phyloP scores from a whole-genome alignment of 2,888 invertebrate species.

The Phytoseiulus persimilis region DNA sequence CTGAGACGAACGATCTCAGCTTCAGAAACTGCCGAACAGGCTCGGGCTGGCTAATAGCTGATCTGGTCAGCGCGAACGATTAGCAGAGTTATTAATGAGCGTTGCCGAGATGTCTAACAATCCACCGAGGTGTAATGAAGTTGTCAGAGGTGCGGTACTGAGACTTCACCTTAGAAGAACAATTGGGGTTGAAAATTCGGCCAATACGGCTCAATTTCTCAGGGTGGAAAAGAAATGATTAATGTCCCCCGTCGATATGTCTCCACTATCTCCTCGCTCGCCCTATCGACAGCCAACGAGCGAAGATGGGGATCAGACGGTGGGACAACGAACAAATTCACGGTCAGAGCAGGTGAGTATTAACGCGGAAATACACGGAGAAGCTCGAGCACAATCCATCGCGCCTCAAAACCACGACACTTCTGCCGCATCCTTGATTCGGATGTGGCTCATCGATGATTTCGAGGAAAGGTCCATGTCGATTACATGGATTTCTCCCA shows the following conservation, averaged over 20 bases:
- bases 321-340: no score
- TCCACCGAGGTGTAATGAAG: neutral
- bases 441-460: no score
- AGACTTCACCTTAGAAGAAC: conserved; percentile 5
- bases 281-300: neutral
- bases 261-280: neutral
- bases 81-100: neutral
- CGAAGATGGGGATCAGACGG: no score
- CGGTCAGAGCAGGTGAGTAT: no score
- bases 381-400: no score
- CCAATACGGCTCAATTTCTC: neutral
- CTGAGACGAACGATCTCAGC: neutral
- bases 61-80: neutral
- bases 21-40: neutral
- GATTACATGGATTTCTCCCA: no score
- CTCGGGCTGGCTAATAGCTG: neutral
- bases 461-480: no score
- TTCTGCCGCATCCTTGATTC: no score
- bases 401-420: no score
- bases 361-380: no score
- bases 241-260: neutral
- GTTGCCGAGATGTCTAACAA: neutral
- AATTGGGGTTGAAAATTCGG: neutral
- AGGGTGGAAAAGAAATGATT: neutral
- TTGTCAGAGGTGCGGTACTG: neutral